Conservation (phyloP, 2,888 invertebrate species). For the Drosophila stalkeri region DNA sequence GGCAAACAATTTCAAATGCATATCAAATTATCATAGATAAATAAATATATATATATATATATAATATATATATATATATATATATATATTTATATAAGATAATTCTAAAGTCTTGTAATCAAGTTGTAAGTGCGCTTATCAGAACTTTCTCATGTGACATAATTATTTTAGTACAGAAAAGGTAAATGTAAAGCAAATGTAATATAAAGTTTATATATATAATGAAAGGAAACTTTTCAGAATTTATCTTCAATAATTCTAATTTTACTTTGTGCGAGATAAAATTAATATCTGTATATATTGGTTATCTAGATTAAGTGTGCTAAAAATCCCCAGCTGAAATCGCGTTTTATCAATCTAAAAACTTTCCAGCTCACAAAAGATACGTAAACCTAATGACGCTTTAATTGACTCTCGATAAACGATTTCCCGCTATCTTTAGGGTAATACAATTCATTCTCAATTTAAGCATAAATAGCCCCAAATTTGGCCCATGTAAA, state of each 20-base stretch:
- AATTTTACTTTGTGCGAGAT: neutral
- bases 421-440: slow-evolving; percentile 33
- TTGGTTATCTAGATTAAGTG: neutral
- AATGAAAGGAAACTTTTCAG: neutral
- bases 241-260: neutral
- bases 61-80: slow-evolving; percentile 1
- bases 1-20: slow-evolving; percentile 21
- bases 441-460: slow-evolving; percentile 5
- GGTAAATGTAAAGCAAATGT: neutral
- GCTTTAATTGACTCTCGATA: slow-evolving; percentile 32
- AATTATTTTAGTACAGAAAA: neutral
- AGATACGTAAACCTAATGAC: slow-evolving; percentile 35
- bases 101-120: slow-evolving; percentile 11
- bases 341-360: slow-evolving; percentile 1
- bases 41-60: slow-evolving; percentile 3
- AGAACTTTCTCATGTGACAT: neutral
- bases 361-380: slow-evolving; percentile 4
- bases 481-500: neutral
- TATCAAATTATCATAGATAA: slow-evolving; percentile 28
- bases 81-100: slow-evolving; percentile 7
- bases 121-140: neutral
- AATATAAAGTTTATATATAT: neutral
- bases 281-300: neutral
- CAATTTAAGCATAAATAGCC: neutral
- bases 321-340: neutral